Evolutionary conservation across 2,113 vertebrate genomes (phyloP), one percentile per base, ranked within the genome.

Genomic region (Vireo altiloquus): DNA sequence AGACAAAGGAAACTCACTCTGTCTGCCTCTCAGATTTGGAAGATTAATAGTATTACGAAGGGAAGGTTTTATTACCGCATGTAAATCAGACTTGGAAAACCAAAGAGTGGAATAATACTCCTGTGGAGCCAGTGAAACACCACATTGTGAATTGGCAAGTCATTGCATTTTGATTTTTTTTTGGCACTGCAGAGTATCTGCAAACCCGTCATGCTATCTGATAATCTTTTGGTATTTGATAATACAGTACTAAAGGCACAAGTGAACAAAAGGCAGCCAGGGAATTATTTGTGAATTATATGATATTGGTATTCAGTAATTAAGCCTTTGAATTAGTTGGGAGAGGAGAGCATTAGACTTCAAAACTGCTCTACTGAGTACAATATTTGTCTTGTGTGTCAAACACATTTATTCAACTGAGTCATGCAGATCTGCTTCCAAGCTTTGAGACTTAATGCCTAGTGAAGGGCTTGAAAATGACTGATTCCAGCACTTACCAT

Each of bases 251-350:
- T 61, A 90, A 90, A 82, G 70, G 87, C 93, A 95, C 65, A 95
- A 87, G 65, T 42, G 94, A 97, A 95, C 84, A 97, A 94, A 94
- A 93, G 77, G 82, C 90, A 96, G 88, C 50, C 90, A 57, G 95
- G 95, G 95, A 97, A 95, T 96, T 96, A 94, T 94, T 95, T 93
- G 92, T 92, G 95, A 97, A 95, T 94, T 94, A 94, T 79, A 94
- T 90, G 35, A 92, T 94, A 93, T 89, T 87, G 90, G 79, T 92
- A 84, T 96, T 96, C 92, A 71, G 90, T 95, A 95, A 96, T 96
- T 96, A 96, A 96, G 90, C 92, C 54, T 82, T 82, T 92, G 92
- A 96, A 97, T 96, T 94, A 95, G 88, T 93, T 92, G 86, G 77
- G 80, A 96, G 89, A 96, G 28, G 21, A 96, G 65, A 92, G 64